Conservation (phyloP, 2,888 invertebrate genomes). For the Euzophera pinguis region DNA sequence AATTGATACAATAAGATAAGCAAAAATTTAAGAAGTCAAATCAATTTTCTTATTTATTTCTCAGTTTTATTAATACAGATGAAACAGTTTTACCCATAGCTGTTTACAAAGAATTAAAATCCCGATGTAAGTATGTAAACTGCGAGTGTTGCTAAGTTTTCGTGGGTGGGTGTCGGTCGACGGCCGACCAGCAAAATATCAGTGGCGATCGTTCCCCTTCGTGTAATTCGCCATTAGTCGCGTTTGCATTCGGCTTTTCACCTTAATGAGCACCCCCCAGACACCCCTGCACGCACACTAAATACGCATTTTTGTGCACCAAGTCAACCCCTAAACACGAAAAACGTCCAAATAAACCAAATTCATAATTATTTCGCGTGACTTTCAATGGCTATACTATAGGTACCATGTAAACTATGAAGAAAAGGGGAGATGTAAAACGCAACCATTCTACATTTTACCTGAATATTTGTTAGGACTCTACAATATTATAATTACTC, state of each 20-base stretch:
- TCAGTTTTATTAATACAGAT: no score
- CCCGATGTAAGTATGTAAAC: not conserved
- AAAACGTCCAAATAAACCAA: constrained; percentile 31
- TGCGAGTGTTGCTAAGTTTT: not conserved
- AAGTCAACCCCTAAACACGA: constrained; percentile 33
- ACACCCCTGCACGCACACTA: constrained; percentile 59
- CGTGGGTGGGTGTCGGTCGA: constrained; percentile 17
- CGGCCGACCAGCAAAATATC: constrained; percentile 23
- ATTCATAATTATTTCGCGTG: constrained; percentile 18
- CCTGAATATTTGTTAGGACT: not conserved
- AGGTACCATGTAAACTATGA: not conserved
- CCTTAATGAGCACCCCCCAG: constrained; percentile 74
- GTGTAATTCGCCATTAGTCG: constrained; percentile 78
- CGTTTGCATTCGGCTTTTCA: constrained; percentile 79
- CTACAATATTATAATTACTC: not conserved
- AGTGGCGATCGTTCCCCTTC: constrained; percentile 67
- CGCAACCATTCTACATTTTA: not conserved
- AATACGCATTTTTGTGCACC: constrained; percentile 73
- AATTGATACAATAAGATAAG: no score
- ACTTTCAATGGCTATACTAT: not conserved
- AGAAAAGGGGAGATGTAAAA: constrained; percentile 8
- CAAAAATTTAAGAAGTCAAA: no score
- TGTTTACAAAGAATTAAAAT: not conserved
- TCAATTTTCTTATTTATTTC: no score
- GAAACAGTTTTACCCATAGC: no score